Percentiles rank a stretch among this genome's conserved stretches.
These are phyloP conservation scores for Pogonomyrmex barbatus DNA, from an alignment of 1,140 invertebrate genomes.

Conservation along the genomic window DNA sequence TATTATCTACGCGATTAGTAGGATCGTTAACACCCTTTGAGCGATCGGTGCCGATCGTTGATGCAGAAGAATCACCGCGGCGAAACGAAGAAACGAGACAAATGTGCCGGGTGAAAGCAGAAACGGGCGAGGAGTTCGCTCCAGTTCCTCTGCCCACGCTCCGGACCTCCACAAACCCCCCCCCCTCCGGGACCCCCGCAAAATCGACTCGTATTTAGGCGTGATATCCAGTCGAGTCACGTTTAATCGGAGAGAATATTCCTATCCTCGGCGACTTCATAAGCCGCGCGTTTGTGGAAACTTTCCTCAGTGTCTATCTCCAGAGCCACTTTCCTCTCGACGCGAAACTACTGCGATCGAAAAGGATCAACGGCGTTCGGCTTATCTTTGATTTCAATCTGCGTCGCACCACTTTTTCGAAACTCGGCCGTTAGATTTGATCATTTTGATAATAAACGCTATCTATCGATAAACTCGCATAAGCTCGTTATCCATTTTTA, in stretches of 20 bases:
- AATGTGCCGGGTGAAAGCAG: constrained; percentile 67
- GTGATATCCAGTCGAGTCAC: constrained; percentile 33
- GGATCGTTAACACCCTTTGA: too few relatives aligned
- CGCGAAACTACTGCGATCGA: not conserved
- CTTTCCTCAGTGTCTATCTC: constrained; percentile 13
- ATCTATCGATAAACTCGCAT: not conserved
- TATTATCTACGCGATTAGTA: constrained; percentile 1
- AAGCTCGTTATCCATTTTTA: constrained; percentile 21
- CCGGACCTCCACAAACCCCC: not conserved
- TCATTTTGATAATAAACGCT: not conserved
- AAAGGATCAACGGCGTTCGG: not conserved
- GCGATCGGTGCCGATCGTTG: not conserved
- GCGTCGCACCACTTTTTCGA: constrained; percentile 5
- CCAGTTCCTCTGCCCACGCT: constrained; percentile 64
- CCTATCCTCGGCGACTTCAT: not conserved
- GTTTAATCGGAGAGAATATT: constrained; percentile 41
- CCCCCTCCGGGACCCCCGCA: not conserved
- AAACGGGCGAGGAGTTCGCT: constrained; percentile 50
- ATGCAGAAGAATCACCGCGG: constrained; percentile 18
- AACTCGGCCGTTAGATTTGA: not conserved
- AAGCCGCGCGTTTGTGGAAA: constrained; percentile 17
- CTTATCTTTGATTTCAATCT: not conserved
- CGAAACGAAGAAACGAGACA: constrained; percentile 24
- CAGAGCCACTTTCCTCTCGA: constrained; percentile 19
- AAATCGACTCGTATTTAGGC: constrained; percentile 56